phyloP scores from a whole-genome alignment of 2,888 invertebrate genomes.

The Diaprepes abbreviatus region DNA sequence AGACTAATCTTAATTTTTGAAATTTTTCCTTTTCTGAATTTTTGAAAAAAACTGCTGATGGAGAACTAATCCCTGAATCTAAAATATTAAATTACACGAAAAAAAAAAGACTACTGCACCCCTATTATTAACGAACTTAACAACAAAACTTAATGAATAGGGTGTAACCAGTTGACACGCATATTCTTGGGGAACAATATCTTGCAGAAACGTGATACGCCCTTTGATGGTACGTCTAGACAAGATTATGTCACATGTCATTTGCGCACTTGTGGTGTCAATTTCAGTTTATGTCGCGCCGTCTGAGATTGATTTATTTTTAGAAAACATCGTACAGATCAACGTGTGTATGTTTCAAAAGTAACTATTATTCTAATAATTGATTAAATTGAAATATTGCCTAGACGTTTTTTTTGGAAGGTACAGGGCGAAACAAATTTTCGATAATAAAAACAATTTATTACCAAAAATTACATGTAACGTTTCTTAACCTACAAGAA shows the following conservation, averaged over 20 bases:
- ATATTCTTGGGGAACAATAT: slow-evolving; percentile 34
- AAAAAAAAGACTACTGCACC: slow-evolving; percentile 5
- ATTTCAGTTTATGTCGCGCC: slow-evolving; percentile 34
- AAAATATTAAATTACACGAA: not conserved
- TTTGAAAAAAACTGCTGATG: too few species aligned
- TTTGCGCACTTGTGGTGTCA: slow-evolving; percentile 44
- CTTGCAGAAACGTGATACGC: slow-evolving; percentile 36
- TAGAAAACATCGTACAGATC: not conserved
- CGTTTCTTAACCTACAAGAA: too few species aligned
- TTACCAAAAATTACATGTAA: too few species aligned
- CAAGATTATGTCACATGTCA: slow-evolving; percentile 33
- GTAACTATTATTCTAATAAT: too few species aligned
- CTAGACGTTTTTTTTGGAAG: too few species aligned
- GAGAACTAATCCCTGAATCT: too few species aligned
- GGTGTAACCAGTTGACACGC: slow-evolving; percentile 32
- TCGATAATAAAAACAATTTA: too few species aligned
- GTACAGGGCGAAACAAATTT: too few species aligned
- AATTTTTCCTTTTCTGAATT: too few species aligned
- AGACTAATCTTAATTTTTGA: too few species aligned
- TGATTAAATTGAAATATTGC: too few species aligned
- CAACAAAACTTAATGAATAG: slow-evolving; percentile 17
- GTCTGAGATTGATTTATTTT: slow-evolving; percentile 36
- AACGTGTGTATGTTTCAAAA: too few species aligned
- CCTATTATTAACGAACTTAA: slow-evolving; percentile 29
- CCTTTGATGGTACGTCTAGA: slow-evolving; percentile 42